These are phyloP conservation scores for Caenorhabditis brenneri DNA, from an alignment of 1,140 invertebrate genomes.

Conservation along the genomic window DNA sequence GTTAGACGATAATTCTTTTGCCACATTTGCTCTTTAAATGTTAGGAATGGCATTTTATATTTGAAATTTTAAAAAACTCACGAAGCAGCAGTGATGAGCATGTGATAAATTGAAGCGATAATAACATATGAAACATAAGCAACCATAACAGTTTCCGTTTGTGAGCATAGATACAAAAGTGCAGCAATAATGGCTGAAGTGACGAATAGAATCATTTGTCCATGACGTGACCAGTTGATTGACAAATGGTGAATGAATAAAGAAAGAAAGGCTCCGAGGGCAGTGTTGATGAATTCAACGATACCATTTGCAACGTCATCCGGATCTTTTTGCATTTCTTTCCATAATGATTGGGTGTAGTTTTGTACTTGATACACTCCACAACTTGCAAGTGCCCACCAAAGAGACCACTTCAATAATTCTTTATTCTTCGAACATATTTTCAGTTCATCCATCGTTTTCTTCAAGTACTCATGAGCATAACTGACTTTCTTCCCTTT, in stretches of 20 bases:
- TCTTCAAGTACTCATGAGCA: neutral
- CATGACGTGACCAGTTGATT: conserved; percentile 45
- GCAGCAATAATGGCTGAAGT: conserved; percentile 45
- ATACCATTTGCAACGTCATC: conserved; percentile 51
- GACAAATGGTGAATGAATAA: conserved; percentile 47
- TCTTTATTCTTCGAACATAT: conserved; percentile 21
- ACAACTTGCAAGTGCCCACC: conserved; percentile 53
- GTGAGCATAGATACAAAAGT: neutral
- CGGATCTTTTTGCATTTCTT: conserved; percentile 46
- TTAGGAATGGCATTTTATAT: too few species aligned
- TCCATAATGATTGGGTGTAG: conserved; percentile 48
- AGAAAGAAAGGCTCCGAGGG: conserved; percentile 44
- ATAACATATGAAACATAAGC: conserved; percentile 47
- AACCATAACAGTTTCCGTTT: neutral
- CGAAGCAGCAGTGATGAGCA: conserved; percentile 53
- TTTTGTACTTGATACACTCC: conserved; percentile 50
- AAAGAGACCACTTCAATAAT: conserved; percentile 51
- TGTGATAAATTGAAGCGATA: conserved; percentile 47
- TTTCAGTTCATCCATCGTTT: neutral
- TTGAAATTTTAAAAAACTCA: neutral
- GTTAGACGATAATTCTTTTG: conserved; percentile 38
- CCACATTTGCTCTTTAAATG: conserved; percentile 52
- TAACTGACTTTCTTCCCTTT: neutral
- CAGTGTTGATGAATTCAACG: conserved; percentile 47
- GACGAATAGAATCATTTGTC: conserved; percentile 27